Evolutionary conservation across 2,113 vertebrate species (phyloP), one percentile per base, ranked within the genome.

Genomic region (Carollia perspicillata): DNA sequence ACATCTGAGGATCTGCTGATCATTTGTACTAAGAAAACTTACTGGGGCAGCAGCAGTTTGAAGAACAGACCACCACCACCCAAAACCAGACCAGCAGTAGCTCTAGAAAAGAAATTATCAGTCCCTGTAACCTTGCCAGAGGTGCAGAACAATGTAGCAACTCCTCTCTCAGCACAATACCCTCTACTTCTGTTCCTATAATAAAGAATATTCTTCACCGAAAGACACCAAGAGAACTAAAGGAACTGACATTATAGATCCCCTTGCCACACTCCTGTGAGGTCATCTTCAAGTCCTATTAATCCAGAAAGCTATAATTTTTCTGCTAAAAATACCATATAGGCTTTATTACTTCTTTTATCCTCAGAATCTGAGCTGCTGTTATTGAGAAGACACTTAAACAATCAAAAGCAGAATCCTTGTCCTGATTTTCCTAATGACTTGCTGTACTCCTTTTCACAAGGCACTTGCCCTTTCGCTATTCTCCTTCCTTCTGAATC

Each of bases 341-440:
- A 89, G 26, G 37, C 84, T 79, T 37, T 84, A 75, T 79, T 89
- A 53, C 33, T 91, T 89, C 40, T 53, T 77, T 89, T 87, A 92
- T 85, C 65, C 35, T 68, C n/a, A 80, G 44, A 90, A 49, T 58
- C 35, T 58, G 2, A 90, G 74, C 33, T 68, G 26, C 10, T 65
- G 87, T 87, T 89, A 96, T 44, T 79, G n/a, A 95, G 37, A 96
- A 26, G 28, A 75, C 40, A 89, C 42, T 89, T 90, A 77, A 69
- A 93, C 40, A 91, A 81, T 78, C 16, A 92, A 90, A 90, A 60
- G 75, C 11, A 75, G 71, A 30, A 47, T 78, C 90, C 47, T 74
- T 30, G 26, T 71, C 81, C 68, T 89, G 49, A 40, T 35, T 92
- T 92, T 71, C 53, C 60, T 84, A 83, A 72, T n/a, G 22, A 63